Percentiles rank a stretch among this genome's conserved stretches.
Conservation (phyloP, 1,140 invertebrate species). For the Microplitis mediator region DNA sequence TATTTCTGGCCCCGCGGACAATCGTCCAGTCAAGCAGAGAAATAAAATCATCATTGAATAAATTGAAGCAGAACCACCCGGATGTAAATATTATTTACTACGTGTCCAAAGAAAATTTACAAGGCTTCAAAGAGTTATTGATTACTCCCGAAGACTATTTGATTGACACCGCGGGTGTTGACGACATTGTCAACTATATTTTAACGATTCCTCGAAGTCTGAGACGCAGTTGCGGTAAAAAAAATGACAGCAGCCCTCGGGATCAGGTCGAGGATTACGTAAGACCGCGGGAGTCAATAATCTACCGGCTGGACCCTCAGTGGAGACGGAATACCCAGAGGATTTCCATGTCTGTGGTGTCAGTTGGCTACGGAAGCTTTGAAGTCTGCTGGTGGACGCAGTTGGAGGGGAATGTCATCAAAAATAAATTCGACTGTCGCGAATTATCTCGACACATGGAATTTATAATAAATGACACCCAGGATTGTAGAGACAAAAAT, state of each 20-base stretch:
- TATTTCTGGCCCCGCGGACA: conserved; percentile 39
- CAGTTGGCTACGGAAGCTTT: conserved; percentile 46
- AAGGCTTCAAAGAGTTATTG: conserved; percentile 37
- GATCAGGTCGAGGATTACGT: conserved; percentile 46
- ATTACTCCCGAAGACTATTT: conserved; percentile 41
- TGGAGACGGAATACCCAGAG: conserved; percentile 38
- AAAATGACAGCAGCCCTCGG: conserved; percentile 15
- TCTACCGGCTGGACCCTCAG: conserved; percentile 42
- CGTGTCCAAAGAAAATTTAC: conserved; percentile 29
- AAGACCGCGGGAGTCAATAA: conserved; percentile 32
- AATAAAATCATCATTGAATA: conserved; percentile 28
- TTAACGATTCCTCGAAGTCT: conserved; percentile 40
- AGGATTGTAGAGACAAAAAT: conserved; percentile 20
- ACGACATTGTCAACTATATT: conserved; percentile 34
- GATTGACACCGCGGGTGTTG: conserved; percentile 34
- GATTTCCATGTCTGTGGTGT: conserved; percentile 35
- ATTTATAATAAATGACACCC: conserved; percentile 28
- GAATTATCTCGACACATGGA: conserved; percentile 35
- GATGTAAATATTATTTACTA: conserved; percentile 48
- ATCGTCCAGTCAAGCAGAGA: conserved; percentile 20
- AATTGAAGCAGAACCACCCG: conserved; percentile 41
- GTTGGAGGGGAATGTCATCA: conserved; percentile 11
- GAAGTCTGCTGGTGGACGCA: conserved; percentile 44
- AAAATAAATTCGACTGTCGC: conserved; percentile 30
- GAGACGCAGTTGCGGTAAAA: conserved; percentile 28